Evolutionary conservation across 1,140 invertebrate genomes (phyloP), one percentile per base, ranked within the genome.

Genomic region (Hypothenemus hampei): DNA sequence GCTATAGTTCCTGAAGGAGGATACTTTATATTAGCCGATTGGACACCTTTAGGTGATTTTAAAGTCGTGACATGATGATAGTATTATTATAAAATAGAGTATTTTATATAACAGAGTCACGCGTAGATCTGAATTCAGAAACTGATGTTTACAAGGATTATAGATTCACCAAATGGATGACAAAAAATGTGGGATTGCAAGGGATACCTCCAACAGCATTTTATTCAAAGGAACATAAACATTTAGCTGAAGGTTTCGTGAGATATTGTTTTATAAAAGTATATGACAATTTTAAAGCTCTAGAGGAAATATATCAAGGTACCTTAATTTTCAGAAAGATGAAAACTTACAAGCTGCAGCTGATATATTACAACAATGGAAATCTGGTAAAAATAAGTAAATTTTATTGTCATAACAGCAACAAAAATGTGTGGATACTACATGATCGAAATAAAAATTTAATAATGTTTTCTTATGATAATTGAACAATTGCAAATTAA

Each of bases 11-110:
- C 97, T 0, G 89, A 98, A 58, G 95, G 91, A 11, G 96, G 96
- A 0, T 99, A 97, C 72, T 98, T 99, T 70, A 91, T 99, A 78
- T 68, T 98, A 8, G 93, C 92, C 2, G 89, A 98, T 72, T 97
- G 92, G 83, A 83, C 81, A n/a, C 73, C 79, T 4, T 73, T 95
- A 58, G 81, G 81, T 84, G 68, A 69, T 57, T 65, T 47, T n/a
- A n/a, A n/a, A 37, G 37, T 39, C 11, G 45, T 33, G 23, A 57
- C n/a, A n/a, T n/a, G n/a, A n/a, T n/a, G n/a, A n/a, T n/a, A n/a
- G n/a, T n/a, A n/a, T n/a, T n/a, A n/a, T n/a, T n/a, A n/a, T n/a
- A n/a, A n/a, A 41, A 41, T 41, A 11, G 7, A 22, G 18, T 21
- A 20, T 21, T 2, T 1, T 43, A 21, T 11, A n/a, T 3, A 20